These are phyloP conservation scores for Ormyrus nitidulus DNA, from an alignment of 2,888 invertebrate genomes.

Conservation along the genomic window DNA sequence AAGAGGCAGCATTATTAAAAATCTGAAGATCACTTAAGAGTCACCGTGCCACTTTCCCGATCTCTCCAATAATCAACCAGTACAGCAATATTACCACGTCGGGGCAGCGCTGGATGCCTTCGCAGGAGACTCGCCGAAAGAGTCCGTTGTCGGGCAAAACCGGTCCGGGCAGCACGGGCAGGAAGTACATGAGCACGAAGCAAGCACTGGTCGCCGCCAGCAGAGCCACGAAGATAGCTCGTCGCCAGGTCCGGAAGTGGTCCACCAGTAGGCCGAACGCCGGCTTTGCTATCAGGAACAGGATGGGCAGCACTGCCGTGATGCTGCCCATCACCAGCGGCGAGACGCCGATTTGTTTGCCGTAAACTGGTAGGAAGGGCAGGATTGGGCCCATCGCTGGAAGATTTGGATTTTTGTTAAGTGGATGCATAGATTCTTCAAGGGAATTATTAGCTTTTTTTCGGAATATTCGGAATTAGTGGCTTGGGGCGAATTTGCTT, in stretches of 20 bases:
- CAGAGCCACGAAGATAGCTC: slow-evolving; percentile 83
- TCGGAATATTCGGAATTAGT: too few species aligned
- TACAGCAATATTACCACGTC: slow-evolving; percentile 17
- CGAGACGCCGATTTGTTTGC: slow-evolving; percentile 86
- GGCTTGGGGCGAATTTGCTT: too few species aligned
- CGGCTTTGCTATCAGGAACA: slow-evolving; percentile 87
- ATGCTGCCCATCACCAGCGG: slow-evolving; percentile 86
- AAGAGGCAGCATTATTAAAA: too few species aligned
- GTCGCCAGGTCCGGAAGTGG: slow-evolving; percentile 83
- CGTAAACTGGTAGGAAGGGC: slow-evolving; percentile 87
- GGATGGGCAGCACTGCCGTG: slow-evolving; percentile 84
- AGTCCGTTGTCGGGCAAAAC: slow-evolving; percentile 58
- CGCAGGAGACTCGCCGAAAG: slow-evolving; percentile 59
- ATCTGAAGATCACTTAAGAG: too few species aligned
- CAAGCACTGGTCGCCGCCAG: slow-evolving; percentile 82
- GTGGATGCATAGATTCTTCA: slow-evolving; percentile 49
- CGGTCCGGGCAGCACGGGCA: slow-evolving; percentile 75
- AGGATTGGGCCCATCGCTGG: slow-evolving; percentile 88
- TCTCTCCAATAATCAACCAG: too few species aligned
- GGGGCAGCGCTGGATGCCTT: not conserved
- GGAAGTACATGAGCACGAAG: slow-evolving; percentile 83
- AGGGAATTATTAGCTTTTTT: too few species aligned
- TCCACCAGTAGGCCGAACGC: slow-evolving; percentile 86
- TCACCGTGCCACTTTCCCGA: too few species aligned
- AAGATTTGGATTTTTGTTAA: slow-evolving; percentile 29